Evolutionary conservation across 2,888 invertebrate species (phyloP), one percentile per base, ranked within the genome.

Genomic region (Nemotelus pantherinus): DNA sequence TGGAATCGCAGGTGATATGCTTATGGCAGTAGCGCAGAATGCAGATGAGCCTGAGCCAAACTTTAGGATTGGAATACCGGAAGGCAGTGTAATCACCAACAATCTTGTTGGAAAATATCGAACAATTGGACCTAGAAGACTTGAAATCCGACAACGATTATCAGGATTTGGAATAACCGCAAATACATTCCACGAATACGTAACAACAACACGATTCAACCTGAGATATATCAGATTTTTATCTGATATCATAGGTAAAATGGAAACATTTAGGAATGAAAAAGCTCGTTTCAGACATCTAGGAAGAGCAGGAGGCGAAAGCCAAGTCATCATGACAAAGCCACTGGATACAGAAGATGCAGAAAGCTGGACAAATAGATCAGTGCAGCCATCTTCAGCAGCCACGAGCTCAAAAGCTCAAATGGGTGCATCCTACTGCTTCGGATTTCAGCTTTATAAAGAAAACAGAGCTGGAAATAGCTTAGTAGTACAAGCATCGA

Each of bases 1-100:
- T 10, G 67, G 67, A 9, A 45, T 67, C 2, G 45, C 47, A n/a
- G 67, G 67, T 10, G 67, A 67, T 67, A 25, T 67, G 6, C 47
- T 67, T 25, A 67, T 67, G 67, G 67, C 67, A 47, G 47, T n/a
- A 9, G 25, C 67, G 7, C 2, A 9, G 2, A 2, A 4, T 45
- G 47, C 7, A 10, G 53, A 53, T 10, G 10, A 53, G 7, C 53
- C 53, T 9, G 10, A 53, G 6, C 7, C 10, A 6, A 10, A 53
- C 53, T 9, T 53, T 9, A 6, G 7, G 10, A 53, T 53, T 9
- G 53, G 53, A 9, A 53, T 6, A 53, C 53, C 53, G 10, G 53
- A 6, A 53, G 53, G 10, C 6, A 9, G 7, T 10, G 53, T 53
- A 9, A 9, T 53, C 10, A 53, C 6, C 53, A 10, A 10, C 6